A percentile compares a stretch with the other conserved stretches of the same genome.
Evolutionary conservation across 2,113 vertebrate species (phyloP).

Genomic region (Eulemur macaco): DNA sequence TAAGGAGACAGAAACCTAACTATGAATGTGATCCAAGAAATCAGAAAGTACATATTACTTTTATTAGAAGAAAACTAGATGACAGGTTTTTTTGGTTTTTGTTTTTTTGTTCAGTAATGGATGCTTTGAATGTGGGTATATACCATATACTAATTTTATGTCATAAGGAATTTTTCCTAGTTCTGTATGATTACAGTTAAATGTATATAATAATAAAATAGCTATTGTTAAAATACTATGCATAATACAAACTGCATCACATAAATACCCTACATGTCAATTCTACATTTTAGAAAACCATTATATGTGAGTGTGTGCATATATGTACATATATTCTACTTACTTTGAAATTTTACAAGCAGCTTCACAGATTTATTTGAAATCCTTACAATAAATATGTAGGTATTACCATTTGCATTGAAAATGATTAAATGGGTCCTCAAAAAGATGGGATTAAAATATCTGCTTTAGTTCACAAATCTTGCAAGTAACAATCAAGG

Average conservation of each 20-base stretch:
- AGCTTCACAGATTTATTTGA: not conserved
- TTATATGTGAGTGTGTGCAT: not conserved
- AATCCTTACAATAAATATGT: not conserved
- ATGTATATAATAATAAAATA: not conserved
- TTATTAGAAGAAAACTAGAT: constrained; percentile 6
- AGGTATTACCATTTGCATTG: not conserved
- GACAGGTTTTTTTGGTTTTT: not conserved
- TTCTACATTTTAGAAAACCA: not conserved
- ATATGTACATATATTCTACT: not conserved
- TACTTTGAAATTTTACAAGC: not conserved
- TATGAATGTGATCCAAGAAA: constrained; percentile 37
- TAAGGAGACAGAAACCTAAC: not conserved
- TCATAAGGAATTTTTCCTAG: not conserved
- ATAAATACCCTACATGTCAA: not conserved
- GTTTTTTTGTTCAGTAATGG: not conserved
- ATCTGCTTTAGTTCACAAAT: not conserved
- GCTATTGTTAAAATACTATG: not conserved
- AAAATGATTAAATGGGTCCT: not conserved
- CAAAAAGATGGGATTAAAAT: not conserved
- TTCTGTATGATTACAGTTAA: not conserved
- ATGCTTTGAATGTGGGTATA: not conserved
- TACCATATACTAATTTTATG: not conserved
- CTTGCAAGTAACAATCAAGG: not conserved
- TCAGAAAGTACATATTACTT: constrained; percentile 39
- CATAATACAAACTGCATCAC: not conserved